A percentile compares a stretch with the other conserved stretches of the same genome.
Conservation (phyloP, 2,797 vertebrate species). For the Xerus rutilus region DNA sequence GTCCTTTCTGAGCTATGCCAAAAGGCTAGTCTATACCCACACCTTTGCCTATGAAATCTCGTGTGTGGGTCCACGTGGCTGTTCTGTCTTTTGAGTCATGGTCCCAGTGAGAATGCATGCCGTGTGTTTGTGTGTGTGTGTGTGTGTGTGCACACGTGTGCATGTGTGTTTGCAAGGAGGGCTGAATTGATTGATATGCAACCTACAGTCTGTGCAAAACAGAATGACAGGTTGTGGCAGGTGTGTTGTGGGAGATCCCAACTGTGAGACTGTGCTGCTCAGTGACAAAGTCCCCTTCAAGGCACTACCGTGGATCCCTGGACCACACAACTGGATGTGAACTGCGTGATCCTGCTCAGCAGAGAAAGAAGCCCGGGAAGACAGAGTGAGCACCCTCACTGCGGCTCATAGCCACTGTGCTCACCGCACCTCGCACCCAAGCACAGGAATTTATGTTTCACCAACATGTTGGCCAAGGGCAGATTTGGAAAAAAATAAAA, state of each 20-base stretch:
- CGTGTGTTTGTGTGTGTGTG: neutral
- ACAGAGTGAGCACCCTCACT: no score
- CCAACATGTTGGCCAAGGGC: neutral
- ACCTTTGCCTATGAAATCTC: neutral
- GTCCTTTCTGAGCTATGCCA: neutral
- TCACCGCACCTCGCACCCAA: neutral
- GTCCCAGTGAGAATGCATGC: neutral
- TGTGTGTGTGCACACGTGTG: neutral
- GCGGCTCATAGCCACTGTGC: accelerated
- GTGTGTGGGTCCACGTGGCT: accelerated
- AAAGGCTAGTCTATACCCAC: accelerated
- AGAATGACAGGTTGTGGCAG: neutral
- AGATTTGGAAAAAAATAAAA: neutral
- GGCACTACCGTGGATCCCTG: neutral
- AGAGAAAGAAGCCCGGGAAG: neutral
- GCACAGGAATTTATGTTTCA: neutral
- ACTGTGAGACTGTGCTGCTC: neutral
- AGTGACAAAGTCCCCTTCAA: neutral
- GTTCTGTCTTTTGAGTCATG: neutral
- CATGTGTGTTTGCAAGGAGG: neutral
- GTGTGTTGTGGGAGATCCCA: neutral
- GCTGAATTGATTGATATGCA: neutral
- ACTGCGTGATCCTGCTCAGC: neutral
- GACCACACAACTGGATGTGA: accelerated
- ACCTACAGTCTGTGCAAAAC: neutral